A percentile compares a stretch with the other conserved stretches of the same genome.
These are phyloP conservation scores for Camponotus pennsylvanicus DNA, from an alignment of 1,140 invertebrate species.

Conservation along the genomic window DNA sequence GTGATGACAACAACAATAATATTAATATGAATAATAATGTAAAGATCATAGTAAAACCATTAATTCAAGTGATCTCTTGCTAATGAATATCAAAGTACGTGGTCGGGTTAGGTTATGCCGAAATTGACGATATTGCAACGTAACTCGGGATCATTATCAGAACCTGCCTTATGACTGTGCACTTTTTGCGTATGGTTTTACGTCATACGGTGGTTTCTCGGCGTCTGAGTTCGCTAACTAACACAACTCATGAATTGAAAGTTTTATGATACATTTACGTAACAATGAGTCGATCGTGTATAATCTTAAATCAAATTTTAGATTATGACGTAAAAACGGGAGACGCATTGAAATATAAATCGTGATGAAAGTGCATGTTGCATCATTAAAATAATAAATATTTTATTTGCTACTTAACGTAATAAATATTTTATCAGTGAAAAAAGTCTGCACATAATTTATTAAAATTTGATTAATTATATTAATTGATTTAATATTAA, in stretches of 20 bases:
- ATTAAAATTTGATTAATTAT: constrained; percentile 8
- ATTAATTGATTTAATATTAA: constrained; percentile 1
- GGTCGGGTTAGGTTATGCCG: not conserved
- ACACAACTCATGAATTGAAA: not conserved
- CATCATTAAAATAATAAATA: constrained; percentile 13
- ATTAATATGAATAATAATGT: constrained; percentile 19
- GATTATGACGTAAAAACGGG: not conserved
- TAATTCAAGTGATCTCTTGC: constrained; percentile 2
- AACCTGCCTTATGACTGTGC: not conserved
- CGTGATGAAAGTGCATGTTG: not conserved
- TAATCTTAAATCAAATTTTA: not conserved
- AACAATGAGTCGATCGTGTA: not conserved
- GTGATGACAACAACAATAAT: not conserved
- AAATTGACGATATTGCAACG: not conserved
- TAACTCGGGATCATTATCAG: not conserved
- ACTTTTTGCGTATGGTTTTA: not conserved
- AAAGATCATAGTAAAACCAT: not conserved
- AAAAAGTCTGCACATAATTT: not conserved
- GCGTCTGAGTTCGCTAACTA: not conserved
- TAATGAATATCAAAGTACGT: constrained; percentile 10
- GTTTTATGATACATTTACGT: not conserved
- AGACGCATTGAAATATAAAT: constrained; percentile 7
- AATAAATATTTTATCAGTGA: not conserved
- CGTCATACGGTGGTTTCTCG: not conserved
- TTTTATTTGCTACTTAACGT: not conserved